Evolutionary conservation across 2,888 invertebrate species (phyloP).

Genomic region (Heliconius hortense): DNA sequence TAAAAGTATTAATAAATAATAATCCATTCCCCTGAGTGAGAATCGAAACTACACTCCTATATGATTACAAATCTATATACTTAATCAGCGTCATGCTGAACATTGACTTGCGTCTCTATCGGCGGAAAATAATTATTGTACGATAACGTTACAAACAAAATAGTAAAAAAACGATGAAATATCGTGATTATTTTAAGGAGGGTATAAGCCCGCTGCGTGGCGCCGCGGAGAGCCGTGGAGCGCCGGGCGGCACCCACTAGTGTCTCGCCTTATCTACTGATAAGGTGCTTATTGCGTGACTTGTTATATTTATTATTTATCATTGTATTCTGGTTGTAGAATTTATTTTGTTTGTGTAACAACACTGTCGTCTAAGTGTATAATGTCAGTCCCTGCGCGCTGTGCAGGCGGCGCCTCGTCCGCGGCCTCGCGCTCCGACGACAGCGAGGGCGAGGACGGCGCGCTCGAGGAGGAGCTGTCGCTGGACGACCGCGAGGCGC

Average conservation of each 20-base stretch:
- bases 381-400: neutral
- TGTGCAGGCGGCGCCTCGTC: slow-evolving; percentile 43
- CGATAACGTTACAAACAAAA: slow-evolving; percentile 3
- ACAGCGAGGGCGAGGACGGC: slow-evolving; percentile 57
- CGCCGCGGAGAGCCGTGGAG: neutral
- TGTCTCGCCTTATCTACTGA: slow-evolving; percentile 18
- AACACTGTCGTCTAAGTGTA: neutral
- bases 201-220: neutral
- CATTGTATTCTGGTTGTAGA: neutral
- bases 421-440: slow-evolving; percentile 53
- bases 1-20: neutral
- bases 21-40: neutral
- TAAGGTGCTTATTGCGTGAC: neutral
- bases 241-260: neutral
- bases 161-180: neutral
- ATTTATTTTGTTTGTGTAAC: slow-evolving; percentile 4
- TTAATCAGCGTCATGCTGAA: neutral
- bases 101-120: neutral
- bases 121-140: neutral
- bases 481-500: slow-evolving; percentile 81
- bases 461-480: slow-evolving; percentile 71
- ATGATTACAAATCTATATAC: neutral
- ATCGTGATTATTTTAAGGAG: neutral
- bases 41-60: neutral
- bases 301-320: neutral